phyloP scores from a whole-genome alignment of 1,140 invertebrate species.

The Drosophila paulistorum region DNA sequence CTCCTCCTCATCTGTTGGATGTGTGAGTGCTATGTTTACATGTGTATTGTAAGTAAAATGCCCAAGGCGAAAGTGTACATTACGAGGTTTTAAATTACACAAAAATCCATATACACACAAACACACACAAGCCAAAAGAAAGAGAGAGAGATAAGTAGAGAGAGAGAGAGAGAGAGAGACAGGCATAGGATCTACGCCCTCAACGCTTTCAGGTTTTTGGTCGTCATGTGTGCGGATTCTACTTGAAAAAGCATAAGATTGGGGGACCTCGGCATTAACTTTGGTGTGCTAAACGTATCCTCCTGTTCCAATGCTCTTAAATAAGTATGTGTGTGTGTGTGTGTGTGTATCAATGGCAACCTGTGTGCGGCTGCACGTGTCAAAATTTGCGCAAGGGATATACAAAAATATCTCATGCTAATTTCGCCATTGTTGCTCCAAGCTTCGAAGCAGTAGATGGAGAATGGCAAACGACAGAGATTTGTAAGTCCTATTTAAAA shows the following conservation, averaged over 20 bases:
- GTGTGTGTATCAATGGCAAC: slow-evolving; percentile 69
- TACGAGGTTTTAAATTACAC: slow-evolving; percentile 80
- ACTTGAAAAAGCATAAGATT: slow-evolving; percentile 19
- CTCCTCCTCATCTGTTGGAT: slow-evolving; percentile 17
- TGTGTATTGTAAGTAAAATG: slow-evolving; percentile 75
- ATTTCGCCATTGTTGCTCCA: slow-evolving; percentile 56
- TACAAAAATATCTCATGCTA: slow-evolving; percentile 74
- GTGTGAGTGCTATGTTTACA: slow-evolving; percentile 59
- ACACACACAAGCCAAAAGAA: slow-evolving; percentile 19
- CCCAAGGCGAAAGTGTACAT: slow-evolving; percentile 76
- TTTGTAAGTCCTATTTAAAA: slow-evolving; percentile 48
- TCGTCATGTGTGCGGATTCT: slow-evolving; percentile 20
- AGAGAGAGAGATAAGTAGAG: neutral
- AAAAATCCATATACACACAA: slow-evolving; percentile 50
- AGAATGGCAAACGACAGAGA: slow-evolving; percentile 46
- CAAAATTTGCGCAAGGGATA: slow-evolving; percentile 76
- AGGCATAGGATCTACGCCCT: slow-evolving; percentile 15
- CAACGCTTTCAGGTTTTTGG: neutral
- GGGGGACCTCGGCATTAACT: slow-evolving; percentile 30
- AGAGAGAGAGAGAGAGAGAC: neutral
- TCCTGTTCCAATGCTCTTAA: slow-evolving; percentile 27
- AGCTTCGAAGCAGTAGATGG: slow-evolving; percentile 4
- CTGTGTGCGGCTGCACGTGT: slow-evolving; percentile 56
- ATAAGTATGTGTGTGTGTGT: neutral
- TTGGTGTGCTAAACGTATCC: slow-evolving; percentile 53